Evolutionary conservation across 2,888 invertebrate genomes (phyloP).

Genomic region (Actias luna): DNA sequence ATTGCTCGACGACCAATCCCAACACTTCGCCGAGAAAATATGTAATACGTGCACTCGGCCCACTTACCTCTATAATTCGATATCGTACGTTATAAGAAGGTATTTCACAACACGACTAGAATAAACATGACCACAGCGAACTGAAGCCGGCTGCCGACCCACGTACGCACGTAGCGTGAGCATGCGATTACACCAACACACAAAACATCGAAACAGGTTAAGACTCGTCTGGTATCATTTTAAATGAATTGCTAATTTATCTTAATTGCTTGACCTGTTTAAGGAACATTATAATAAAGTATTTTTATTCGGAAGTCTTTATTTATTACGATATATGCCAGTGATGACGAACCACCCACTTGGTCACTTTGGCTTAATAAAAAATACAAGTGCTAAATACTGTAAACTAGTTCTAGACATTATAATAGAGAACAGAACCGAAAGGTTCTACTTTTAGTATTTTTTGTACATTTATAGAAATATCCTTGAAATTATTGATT

Average conservation of each 20-base stretch:
- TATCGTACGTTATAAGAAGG: background rate
- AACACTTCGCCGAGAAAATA: slow-evolving; percentile 24
- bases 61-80: slow-evolving; percentile 17
- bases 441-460: too few species aligned
- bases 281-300: background rate
- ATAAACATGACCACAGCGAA: too few species aligned
- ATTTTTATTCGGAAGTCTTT: too few species aligned
- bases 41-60: slow-evolving; percentile 18
- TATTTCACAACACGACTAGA: background rate
- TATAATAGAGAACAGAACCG: too few species aligned
- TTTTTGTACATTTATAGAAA: too few species aligned
- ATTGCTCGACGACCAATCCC: slow-evolving; percentile 44
- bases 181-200: background rate
- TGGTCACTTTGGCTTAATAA: too few species aligned
- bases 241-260: background rate
- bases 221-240: background rate
- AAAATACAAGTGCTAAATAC: too few species aligned
- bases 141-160: too few species aligned
- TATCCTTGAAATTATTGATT: too few species aligned
- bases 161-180: background rate
- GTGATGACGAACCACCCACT: background rate
- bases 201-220: too few species aligned
- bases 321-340: background rate
- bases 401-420: too few species aligned
- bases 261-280: background rate